A percentile compares a stretch with the other conserved stretches of the same genome.
These are phyloP conservation scores for Parascotia fuliginaria DNA, from an alignment of 2,888 invertebrate genomes.

Conservation along the genomic window DNA sequence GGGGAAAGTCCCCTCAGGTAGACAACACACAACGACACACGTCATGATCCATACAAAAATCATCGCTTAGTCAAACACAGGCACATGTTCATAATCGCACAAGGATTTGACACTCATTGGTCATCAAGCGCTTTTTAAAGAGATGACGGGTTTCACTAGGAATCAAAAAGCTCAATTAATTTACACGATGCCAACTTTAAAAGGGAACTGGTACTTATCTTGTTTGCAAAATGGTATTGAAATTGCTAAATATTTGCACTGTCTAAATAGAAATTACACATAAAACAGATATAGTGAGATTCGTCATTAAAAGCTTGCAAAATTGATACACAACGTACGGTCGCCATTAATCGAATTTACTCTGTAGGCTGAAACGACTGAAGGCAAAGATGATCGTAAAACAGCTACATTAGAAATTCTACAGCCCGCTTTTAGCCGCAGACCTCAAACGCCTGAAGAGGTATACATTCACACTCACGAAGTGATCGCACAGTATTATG, in stretches of 20 bases:
- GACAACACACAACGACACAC: slow-evolving; percentile 40
- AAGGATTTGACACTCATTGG: slow-evolving; percentile 37
- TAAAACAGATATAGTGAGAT: slow-evolving; percentile 20
- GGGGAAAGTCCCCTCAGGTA: slow-evolving; percentile 76
- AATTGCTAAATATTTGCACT: too few relatives aligned
- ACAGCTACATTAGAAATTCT: slow-evolving; percentile 71
- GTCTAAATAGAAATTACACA: neutral
- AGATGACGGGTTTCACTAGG: slow-evolving; percentile 26
- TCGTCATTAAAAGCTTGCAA: slow-evolving; percentile 30
- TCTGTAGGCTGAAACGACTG: slow-evolving; percentile 77
- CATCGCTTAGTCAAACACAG: slow-evolving; percentile 33
- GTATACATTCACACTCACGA: slow-evolving; percentile 65
- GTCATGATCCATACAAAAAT: slow-evolving; percentile 11
- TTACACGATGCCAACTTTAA: neutral
- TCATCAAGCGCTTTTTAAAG: slow-evolving; percentile 14
- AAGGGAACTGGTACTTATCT: neutral
- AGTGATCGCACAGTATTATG: slow-evolving; percentile 41
- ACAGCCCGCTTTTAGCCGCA: slow-evolving; percentile 71
- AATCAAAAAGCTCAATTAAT: neutral
- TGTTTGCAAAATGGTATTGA: too few relatives aligned
- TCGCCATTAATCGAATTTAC: slow-evolving; percentile 75
- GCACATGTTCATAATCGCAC: slow-evolving; percentile 40
- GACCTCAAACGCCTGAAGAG: slow-evolving; percentile 71
- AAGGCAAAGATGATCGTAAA: slow-evolving; percentile 65
- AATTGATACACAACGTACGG: slow-evolving; percentile 58